Evolutionary conservation across 1,140 invertebrate species (phyloP), one percentile per base, ranked within the genome.

Genomic region (Bombus waltoni): DNA sequence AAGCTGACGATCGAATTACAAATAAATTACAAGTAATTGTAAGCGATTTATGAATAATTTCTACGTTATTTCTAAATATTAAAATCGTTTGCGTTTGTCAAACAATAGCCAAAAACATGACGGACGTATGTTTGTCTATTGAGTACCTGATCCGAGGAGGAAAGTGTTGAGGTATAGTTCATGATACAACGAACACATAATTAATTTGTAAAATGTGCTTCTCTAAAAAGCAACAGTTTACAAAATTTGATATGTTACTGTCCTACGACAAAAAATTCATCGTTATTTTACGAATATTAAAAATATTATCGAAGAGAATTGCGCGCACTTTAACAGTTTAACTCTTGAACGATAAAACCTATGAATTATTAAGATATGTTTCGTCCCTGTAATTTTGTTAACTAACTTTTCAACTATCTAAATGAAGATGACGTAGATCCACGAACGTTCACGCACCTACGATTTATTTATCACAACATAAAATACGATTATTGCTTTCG

Each of bases 331-430:
- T 32, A 13, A 42, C n/a, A 62, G 25, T 4, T 8, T 28, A 5
- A 5, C 28, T 65, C 3, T 18, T 15, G 28, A 57, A 71, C 10
- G 59, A 75, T 70, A 83, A n/a, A 83, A 77, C 32, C 40, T 28
- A 13, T 22, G 71, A 47, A 44, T 70, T 42, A 47, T 74, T 75
- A 72, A 76, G 83, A 84, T 85, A 85, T 85, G 83, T 80, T 80
- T 73, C 47, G 13, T 85, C 62, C 74, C 83, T 85, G 57, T 85
- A 80, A 73, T 40, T 32, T 59, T 28, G 35, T 57, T 13, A 28
- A 38, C 18, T 44, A 65, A 66, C 40, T 5, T 28, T 22, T 62
- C 40, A 38, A 62, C 57, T n/a, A 40, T 1, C 75, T 78, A 78
- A 59, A 28, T 25, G 57, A 3, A 18, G 38, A 28, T 35, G 18